These are phyloP conservation scores for Mastomys coucha DNA, from an alignment of 2,113 vertebrate species.

Conservation along the genomic window DNA sequence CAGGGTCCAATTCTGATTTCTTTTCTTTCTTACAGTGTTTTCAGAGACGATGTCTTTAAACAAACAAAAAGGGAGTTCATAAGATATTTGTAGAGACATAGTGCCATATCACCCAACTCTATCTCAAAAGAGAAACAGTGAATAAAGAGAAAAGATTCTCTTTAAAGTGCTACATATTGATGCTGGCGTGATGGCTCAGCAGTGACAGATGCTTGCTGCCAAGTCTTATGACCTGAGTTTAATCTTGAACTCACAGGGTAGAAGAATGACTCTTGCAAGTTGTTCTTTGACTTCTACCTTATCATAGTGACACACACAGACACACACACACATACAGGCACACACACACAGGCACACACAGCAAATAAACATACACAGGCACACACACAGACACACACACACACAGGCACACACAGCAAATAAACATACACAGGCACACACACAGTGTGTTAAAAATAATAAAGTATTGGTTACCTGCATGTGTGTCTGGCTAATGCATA, in stretches of 20 bases:
- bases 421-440: neutral
- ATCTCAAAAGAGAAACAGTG: neutral
- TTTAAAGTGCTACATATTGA: neutral
- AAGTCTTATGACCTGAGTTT: neutral
- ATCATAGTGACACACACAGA: neutral
- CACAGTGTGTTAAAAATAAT: neutral
- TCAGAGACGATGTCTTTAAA: neutral
- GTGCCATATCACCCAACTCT: neutral
- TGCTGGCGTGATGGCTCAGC: neutral
- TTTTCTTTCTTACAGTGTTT: neutral
- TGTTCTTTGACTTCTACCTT: neutral
- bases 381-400: neutral
- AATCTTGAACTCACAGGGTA: neutral
- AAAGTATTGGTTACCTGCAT: neutral
- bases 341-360: neutral
- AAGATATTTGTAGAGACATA: neutral
- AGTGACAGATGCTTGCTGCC: neutral
- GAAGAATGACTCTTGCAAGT: neutral
- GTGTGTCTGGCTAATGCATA: neutral
- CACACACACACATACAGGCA: neutral
- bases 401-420: neutral
- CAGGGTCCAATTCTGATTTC: neutral
- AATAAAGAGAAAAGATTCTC: neutral
- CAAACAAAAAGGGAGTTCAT: neutral
- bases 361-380: neutral